Percentiles rank a stretch among this genome's conserved stretches.
Conservation (phyloP, 2,888 invertebrate genomes). For the Pollenia griseotomentosa region DNA sequence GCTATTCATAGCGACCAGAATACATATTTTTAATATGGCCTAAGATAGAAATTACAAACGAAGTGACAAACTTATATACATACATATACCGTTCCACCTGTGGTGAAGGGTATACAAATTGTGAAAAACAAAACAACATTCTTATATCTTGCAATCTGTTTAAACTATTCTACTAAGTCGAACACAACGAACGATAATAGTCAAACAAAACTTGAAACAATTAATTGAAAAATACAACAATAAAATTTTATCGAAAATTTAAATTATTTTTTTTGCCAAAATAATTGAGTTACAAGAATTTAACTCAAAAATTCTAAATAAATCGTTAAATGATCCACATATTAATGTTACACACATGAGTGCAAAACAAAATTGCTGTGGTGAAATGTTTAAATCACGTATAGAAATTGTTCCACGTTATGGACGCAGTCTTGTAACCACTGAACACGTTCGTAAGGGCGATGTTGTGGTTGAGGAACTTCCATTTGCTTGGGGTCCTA, state of each 20-base stretch:
- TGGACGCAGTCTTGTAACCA: slow-evolving; percentile 89
- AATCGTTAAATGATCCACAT: slow-evolving; percentile 15
- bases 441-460: slow-evolving; percentile 88
- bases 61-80: slow-evolving; percentile 11
- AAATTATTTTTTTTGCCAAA: slow-evolving; percentile 52
- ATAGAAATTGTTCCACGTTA: slow-evolving; percentile 86
- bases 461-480: slow-evolving; percentile 89
- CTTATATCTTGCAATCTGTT: slow-evolving; percentile 24
- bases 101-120: neutral
- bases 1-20: no score
- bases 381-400: slow-evolving; percentile 81
- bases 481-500: slow-evolving; percentile 91
- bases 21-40: no score
- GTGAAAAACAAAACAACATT: slow-evolving; percentile 45
- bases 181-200: slow-evolving; percentile 27
- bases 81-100: neutral
- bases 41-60: no score
- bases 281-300: slow-evolving; percentile 75
- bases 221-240: slow-evolving; percentile 12
- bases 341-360: slow-evolving; percentile 57
- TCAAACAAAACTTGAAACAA: slow-evolving; percentile 9
- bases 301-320: slow-evolving; percentile 23
- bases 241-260: slow-evolving; percentile 8
- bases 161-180: slow-evolving; percentile 48
- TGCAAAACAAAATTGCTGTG: slow-evolving; percentile 52